Evolutionary conservation across 1,140 invertebrate species (phyloP).

Genomic region (Drosophila nigrodunni): DNA sequence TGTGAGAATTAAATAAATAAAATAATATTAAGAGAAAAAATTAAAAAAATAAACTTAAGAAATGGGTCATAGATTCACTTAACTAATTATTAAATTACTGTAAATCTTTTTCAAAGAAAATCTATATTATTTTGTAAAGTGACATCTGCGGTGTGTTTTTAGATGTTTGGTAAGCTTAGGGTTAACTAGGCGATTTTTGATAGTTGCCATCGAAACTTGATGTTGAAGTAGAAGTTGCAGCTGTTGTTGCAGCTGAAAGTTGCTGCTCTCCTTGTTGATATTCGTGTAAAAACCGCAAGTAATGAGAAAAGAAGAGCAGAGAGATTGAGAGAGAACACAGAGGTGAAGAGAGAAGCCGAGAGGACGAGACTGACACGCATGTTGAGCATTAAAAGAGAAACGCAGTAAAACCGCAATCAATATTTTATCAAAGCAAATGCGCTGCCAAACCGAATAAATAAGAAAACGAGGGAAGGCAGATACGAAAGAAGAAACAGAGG

Average conservation of each 20-base stretch:
- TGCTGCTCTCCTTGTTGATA: background rate
- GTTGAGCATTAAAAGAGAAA: conserved; percentile 61
- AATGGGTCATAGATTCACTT: too few relatives aligned
- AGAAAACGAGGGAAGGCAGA: background rate
- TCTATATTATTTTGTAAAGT: background rate
- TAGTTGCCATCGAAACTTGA: conserved; percentile 48
- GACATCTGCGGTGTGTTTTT: background rate
- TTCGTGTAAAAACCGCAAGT: conserved; percentile 50
- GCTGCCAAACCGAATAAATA: conserved; percentile 43
- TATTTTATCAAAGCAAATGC: conserved; percentile 75
- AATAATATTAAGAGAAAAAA: too few relatives aligned
- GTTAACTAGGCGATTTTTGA: conserved; percentile 58
- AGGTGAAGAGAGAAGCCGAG: background rate
- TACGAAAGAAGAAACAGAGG: background rate
- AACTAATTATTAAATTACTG: too few relatives aligned
- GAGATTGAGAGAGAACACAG: background rate
- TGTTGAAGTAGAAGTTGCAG: conserved; percentile 33
- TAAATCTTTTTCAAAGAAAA: background rate
- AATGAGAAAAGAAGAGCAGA: conserved; percentile 32
- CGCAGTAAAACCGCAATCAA: conserved; percentile 70
- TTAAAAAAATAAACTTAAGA: too few relatives aligned
- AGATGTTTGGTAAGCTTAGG: background rate
- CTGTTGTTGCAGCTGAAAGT: conserved; percentile 29
- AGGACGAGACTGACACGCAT: conserved; percentile 60
- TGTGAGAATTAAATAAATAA: too few relatives aligned